Conservation (phyloP, 2,797 vertebrate genomes). For the Liasis olivaceus region DNA sequence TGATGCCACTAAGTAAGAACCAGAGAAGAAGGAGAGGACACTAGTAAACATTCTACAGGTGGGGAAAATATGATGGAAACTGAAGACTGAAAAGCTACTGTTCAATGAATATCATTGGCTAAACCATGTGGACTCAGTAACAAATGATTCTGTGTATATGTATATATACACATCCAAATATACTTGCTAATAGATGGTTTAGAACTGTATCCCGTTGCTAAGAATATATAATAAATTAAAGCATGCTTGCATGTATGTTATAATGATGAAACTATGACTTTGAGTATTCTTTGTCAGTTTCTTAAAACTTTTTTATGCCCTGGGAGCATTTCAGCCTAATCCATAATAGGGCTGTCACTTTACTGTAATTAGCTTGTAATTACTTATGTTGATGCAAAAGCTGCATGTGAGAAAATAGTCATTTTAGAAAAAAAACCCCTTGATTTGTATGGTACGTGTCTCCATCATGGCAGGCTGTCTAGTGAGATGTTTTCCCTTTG, state of each 20-base stretch:
- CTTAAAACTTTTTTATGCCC: neutral
- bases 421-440: neutral
- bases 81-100: conserved; percentile 28
- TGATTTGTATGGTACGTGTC: neutral
- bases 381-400: neutral
- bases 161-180: neutral
- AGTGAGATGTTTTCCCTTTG: neutral
- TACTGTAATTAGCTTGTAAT: neutral
- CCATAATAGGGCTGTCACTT: neutral
- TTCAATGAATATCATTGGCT: conserved; percentile 15
- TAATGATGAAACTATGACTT: conserved; percentile 41
- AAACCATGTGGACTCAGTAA: neutral
- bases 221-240: conserved; percentile 30
- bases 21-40: conserved; percentile 73
- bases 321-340: neutral
- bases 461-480: neutral
- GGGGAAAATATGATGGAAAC: neutral
- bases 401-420: neutral
- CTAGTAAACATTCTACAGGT: conserved; percentile 10
- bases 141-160: neutral
- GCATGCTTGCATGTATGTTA: conserved; percentile 44
- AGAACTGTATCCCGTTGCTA: conserved; percentile 46
- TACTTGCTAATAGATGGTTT: conserved; percentile 51
- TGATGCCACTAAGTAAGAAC: conserved; percentile 47
- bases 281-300: conserved; percentile 40